phyloP scores from a whole-genome alignment of 2,888 invertebrate genomes.

The Leucoptera coffeella region DNA sequence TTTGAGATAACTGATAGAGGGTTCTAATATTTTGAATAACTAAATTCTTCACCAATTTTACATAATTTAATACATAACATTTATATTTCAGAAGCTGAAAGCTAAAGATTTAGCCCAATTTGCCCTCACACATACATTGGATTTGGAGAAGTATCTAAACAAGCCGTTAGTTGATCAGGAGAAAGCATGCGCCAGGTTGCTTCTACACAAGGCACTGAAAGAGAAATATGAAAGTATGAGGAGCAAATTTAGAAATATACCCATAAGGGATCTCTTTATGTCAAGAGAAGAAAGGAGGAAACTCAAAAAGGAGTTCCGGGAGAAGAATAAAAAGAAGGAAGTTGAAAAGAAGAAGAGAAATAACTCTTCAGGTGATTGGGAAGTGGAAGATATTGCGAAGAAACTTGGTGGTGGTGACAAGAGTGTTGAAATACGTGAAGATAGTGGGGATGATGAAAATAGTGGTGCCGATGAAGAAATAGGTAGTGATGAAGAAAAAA shows the following conservation, averaged over 20 bases:
- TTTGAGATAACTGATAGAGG: too few species aligned
- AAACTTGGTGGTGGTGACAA: slow-evolving; percentile 1
- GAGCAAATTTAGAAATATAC: slow-evolving; percentile 23
- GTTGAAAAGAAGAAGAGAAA: slow-evolving; percentile 10
- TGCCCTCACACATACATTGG: slow-evolving; percentile 27
- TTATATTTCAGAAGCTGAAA: slow-evolving; percentile 43
- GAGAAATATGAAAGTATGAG: slow-evolving; percentile 30
- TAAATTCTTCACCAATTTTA: too few species aligned
- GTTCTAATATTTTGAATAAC: too few species aligned
- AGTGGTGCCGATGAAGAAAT: slow-evolving; percentile 7
- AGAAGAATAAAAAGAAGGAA: slow-evolving; percentile 21
- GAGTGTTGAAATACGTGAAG: too few species aligned
- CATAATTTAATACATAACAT: too few species aligned
- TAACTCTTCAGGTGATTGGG: slow-evolving; percentile 22
- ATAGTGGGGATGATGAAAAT: slow-evolving; percentile 12
- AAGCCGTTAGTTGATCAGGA: slow-evolving; percentile 25
- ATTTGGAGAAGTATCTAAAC: slow-evolving; percentile 24
- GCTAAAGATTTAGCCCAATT: slow-evolving; percentile 32
- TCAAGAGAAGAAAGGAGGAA: slow-evolving; percentile 32
- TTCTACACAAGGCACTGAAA: slow-evolving; percentile 30
- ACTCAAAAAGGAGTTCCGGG: slow-evolving; percentile 29
- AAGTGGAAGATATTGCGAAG: slow-evolving; percentile 6
- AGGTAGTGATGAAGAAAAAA: background rate
- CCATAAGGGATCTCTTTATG: slow-evolving; percentile 37
- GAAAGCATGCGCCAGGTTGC: slow-evolving; percentile 31